These are phyloP conservation scores for Tauraco erythrolophus DNA, from an alignment of 2,113 vertebrate species.

Conservation along the genomic window DNA sequence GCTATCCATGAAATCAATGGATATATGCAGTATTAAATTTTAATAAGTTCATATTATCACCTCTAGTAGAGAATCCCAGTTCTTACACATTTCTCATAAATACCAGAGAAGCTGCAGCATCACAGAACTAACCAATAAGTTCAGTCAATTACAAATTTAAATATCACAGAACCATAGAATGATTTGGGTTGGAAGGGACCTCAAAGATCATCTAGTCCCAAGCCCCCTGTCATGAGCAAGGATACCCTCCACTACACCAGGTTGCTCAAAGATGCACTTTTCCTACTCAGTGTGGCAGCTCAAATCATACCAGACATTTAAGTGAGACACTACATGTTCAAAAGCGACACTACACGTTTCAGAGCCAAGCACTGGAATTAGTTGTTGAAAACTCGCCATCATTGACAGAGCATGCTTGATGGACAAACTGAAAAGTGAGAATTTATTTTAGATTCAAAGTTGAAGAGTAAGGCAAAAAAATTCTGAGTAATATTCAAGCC, in stretches of 20 bases:
- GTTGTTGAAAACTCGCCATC: neutral
- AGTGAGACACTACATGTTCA: neutral
- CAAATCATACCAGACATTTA: neutral
- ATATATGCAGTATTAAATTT: neutral
- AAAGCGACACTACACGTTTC: neutral
- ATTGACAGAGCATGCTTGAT: neutral
- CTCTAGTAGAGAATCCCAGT: neutral
- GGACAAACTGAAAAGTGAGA: neutral
- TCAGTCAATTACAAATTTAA: neutral
- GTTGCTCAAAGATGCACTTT: too few relatives aligned
- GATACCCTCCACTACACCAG: too few relatives aligned
- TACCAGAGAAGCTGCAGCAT: neutral
- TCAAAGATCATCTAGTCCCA: too few relatives aligned
- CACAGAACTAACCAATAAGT: neutral
- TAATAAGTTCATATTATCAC: neutral
- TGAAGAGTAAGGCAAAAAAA: neutral
- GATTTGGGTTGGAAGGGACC: too few relatives aligned
- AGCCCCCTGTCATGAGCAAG: too few relatives aligned
- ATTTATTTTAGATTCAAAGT: neutral
- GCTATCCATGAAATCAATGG: neutral
- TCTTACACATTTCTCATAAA: neutral
- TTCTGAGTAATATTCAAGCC: neutral
- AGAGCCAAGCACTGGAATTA: neutral
- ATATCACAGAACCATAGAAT: too few relatives aligned
- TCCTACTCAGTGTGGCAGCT: neutral